Evolutionary conservation across 2,797 vertebrate species (phyloP).

Genomic region (Synaphobranchus kaupii): DNA sequence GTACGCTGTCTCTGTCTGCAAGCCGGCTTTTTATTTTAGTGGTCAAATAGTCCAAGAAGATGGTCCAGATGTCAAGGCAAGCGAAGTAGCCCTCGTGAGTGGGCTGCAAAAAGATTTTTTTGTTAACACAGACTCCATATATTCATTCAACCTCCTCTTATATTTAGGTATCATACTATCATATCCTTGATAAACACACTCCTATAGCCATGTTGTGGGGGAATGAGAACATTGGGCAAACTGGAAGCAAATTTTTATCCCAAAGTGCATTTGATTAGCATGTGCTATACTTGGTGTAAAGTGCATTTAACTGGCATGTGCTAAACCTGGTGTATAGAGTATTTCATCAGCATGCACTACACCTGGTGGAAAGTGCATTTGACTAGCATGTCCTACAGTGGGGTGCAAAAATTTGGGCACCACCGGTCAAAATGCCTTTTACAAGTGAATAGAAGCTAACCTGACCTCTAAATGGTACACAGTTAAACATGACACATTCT

Average conservation of each 20-base stretch:
- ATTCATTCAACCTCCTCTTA: not conserved
- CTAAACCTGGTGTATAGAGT: too few species aligned
- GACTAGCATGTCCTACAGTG: too few species aligned
- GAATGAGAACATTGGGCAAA: too few species aligned
- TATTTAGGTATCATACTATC: not conserved
- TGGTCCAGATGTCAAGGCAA: conserved; percentile 96
- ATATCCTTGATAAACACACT: too few species aligned
- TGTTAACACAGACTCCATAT: not conserved
- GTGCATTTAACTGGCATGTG: conserved; percentile 58
- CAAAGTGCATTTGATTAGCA: too few species aligned
- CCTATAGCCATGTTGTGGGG: too few species aligned
- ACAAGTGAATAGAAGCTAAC: too few species aligned
- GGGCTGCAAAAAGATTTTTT: conserved; percentile 70
- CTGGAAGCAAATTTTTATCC: too few species aligned
- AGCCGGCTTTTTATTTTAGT: conserved; percentile 95
- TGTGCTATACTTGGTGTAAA: conserved; percentile 91
- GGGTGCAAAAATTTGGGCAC: too few species aligned
- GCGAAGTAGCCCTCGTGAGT: conserved; percentile 97
- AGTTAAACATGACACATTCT: too few species aligned
- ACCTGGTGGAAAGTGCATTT: conserved; percentile 93
- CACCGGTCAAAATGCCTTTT: too few species aligned
- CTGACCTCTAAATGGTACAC: too few species aligned
- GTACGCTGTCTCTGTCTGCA: conserved; percentile 89
- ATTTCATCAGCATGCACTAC: conserved; percentile 42
- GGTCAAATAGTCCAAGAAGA: conserved; percentile 96